Evolutionary conservation across 2,797 vertebrate genomes (phyloP), one percentile per base, ranked within the genome.

Genomic region (Lophotriccus pileatus): DNA sequence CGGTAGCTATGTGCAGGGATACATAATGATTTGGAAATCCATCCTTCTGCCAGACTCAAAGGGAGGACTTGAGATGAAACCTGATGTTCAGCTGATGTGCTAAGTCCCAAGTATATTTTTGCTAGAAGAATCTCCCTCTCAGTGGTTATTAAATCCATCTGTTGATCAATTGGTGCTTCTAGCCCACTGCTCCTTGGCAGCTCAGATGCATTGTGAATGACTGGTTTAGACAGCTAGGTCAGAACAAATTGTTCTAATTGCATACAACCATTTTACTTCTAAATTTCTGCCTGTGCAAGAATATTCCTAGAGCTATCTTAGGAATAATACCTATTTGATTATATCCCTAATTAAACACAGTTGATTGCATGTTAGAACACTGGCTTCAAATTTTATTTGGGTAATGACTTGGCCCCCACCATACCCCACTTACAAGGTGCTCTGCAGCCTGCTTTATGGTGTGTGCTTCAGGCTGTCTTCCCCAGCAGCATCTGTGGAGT

Each of bases 241-340:
- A 93, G 67, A 87, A 89, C 52, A 95, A 93, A 91, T 90, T 94
- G 75, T 69, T 50, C 76, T 96, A 95, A 97, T 94, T 95, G 81
- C 50, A 36, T n/a, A 25, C 66, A 95, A 69, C 68, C 14, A 37
- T 93, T 95, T 91, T 76, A n/a, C 47, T 92, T 92, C 44, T 15
- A 41, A 76, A 70, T 73, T 96, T 94, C 49, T 23, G 28, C 80
- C 80, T 62, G 7, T 76, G 80, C 78, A 95, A 74, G 87, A 81
- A 63, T 77, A 89, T 70, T 70, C 62, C 82, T 84, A 72, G 59
- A 89, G 34, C 56, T 63, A 75, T 75, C 41, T 60, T 53, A 58
- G 41, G 37, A 89, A 66, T 43, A 36, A 12, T 32, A 81, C 22
- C 47, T 87, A 62, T 94, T 89, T 90, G 59, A 72, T 94, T 91